Percentiles rank a stretch among this genome's conserved stretches.
Evolutionary conservation across 2,797 vertebrate genomes (phyloP).

Genomic region (Botia kubotai): DNA sequence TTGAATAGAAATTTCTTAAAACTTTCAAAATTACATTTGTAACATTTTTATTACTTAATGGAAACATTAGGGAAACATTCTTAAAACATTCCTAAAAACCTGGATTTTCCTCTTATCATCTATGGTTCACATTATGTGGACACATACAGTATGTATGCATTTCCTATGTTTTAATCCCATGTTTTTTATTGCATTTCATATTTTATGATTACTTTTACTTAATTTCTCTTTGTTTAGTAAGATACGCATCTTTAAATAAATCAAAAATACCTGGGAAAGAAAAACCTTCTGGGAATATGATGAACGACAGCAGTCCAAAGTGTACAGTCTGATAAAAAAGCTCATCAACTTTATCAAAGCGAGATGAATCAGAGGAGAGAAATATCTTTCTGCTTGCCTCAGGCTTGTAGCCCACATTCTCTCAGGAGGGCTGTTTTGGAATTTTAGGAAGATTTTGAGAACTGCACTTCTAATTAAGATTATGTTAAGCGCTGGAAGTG

Average conservation of each 20-base stretch:
- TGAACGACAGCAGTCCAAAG: neutral
- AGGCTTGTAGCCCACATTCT: slow-evolving; percentile 31
- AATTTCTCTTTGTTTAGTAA: slow-evolving; percentile 15
- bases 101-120: too few relatives aligned
- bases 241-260: slow-evolving; percentile 9
- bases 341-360: slow-evolving; percentile 36
- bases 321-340: slow-evolving; percentile 29
- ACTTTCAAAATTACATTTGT: too few relatives aligned
- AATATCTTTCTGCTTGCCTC: slow-evolving; percentile 20
- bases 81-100: too few relatives aligned
- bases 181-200: too few relatives aligned
- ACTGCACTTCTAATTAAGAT: slow-evolving; percentile 37
- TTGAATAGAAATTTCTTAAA: too few relatives aligned
- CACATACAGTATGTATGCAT: too few relatives aligned
- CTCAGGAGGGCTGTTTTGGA: slow-evolving; percentile 32
- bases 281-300: neutral
- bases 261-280: neutral
- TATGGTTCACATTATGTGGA: too few relatives aligned
- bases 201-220: too few relatives aligned
- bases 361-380: slow-evolving; percentile 13
- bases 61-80: too few relatives aligned
- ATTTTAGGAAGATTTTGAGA: slow-evolving; percentile 23
- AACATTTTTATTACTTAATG: too few relatives aligned
- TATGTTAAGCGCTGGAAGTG: slow-evolving; percentile 19
- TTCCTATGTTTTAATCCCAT: too few relatives aligned